Evolutionary conservation across 2,888 invertebrate species (phyloP).

Genomic region (Hypsopygia costalis): DNA sequence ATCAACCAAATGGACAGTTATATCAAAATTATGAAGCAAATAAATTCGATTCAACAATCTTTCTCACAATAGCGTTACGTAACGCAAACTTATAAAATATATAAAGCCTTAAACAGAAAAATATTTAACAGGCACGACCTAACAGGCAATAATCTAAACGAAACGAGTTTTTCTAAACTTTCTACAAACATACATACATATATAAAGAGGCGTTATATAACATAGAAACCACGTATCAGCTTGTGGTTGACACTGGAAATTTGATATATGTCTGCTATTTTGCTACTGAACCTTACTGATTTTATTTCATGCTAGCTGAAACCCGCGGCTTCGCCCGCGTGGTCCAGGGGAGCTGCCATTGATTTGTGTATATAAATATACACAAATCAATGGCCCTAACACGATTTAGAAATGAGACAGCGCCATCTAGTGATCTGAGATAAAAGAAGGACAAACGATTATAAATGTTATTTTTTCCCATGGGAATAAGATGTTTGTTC

Average conservation of each 20-base stretch:
- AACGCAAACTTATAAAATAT: not conserved
- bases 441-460: too few relatives aligned
- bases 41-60: not conserved
- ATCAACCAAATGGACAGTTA: not conserved
- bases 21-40: not conserved
- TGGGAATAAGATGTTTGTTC: too few relatives aligned
- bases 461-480: too few relatives aligned
- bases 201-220: constrained; percentile 29
- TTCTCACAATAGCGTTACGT: constrained; percentile 3
- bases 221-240: constrained; percentile 24
- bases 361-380: too few relatives aligned
- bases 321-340: too few relatives aligned
- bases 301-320: too few relatives aligned
- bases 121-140: not conserved
- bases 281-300: too few relatives aligned
- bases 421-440: too few relatives aligned
- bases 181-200: constrained; percentile 32
- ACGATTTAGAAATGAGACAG: too few relatives aligned
- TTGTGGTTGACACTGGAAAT: not conserved
- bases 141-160: constrained; percentile 11
- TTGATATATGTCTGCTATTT: too few relatives aligned
- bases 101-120: not conserved
- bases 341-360: too few relatives aligned
- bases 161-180: constrained; percentile 34
- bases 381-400: too few relatives aligned